Evolutionary conservation across 2,113 vertebrate species (phyloP).

Genomic region (Meles meles): DNA sequence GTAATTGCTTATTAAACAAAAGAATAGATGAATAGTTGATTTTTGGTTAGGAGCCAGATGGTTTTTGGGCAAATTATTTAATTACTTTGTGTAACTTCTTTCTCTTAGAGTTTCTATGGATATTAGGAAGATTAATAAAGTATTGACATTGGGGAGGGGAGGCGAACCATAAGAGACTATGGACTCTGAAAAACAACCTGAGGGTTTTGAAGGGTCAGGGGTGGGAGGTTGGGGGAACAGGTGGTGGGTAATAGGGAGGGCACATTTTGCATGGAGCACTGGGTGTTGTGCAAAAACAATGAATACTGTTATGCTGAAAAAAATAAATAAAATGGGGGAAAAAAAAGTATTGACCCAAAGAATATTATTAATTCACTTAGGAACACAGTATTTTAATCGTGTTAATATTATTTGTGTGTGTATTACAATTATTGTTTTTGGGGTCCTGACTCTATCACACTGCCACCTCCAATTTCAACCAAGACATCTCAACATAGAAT

Average conservation of each 20-base stretch:
- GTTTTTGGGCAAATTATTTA: slow-evolving; percentile 9
- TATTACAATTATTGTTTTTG: background rate
- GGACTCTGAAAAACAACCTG: too few relatives aligned
- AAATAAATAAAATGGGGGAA: too few relatives aligned
- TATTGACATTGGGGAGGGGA: too few relatives aligned
- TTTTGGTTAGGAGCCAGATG: background rate
- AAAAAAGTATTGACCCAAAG: background rate
- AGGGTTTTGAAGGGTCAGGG: too few relatives aligned
- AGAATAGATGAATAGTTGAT: background rate
- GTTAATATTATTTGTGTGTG: background rate
- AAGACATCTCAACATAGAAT: background rate
- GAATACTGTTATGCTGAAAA: too few relatives aligned
- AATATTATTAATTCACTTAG: background rate
- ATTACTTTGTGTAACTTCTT: background rate
- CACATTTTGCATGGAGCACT: too few relatives aligned
- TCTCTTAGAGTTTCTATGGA: background rate
- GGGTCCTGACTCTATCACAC: background rate
- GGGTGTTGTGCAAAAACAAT: too few relatives aligned
- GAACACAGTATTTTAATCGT: background rate
- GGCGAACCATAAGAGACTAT: too few relatives aligned
- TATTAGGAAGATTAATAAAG: background rate
- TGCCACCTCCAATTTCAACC: slow-evolving; percentile 1
- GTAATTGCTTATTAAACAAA: background rate
- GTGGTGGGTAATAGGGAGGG: too few relatives aligned
- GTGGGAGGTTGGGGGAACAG: too few relatives aligned